Evolutionary conservation across 2,113 vertebrate species (phyloP), one percentile per base, ranked within the genome.

Genomic region (Pterocles burchelli): DNA sequence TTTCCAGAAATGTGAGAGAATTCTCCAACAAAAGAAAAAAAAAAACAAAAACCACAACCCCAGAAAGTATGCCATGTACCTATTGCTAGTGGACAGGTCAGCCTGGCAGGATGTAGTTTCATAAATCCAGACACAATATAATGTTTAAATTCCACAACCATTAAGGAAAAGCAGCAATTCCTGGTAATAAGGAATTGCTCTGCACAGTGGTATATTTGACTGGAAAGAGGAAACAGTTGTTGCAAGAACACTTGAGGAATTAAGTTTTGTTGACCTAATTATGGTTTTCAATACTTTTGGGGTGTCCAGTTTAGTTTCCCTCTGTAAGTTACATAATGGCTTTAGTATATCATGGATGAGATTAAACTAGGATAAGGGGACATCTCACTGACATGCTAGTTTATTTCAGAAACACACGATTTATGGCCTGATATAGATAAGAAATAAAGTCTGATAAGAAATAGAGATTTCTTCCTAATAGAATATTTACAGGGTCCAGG

Each of bases 401-500:
- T 92, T 88, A 48, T 71, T 84, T 81, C 88, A 46, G 48, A 36
- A 88, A 33, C 29, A 75, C 63, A 90, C 1, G 0, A 92, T 88
- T 86, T 93, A 90, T 92, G 75, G 63, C 8, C 85, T 71, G 72
- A 92, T 71, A 34, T 4, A 94, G 90, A 62, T 66, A 80, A 76
- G 71, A 95, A 88, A 94, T 76, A 65, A 12, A 62, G 67, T 46
- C 67, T 59, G 76, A 89, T 94, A 80, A 76, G 55, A 92, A 70
- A 70, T 13, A 88, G 41, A 90, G 46, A 90, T 92, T 88, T 94
- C 57, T 22, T 76, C 52, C 63, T 72, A 93, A 85, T 65, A 85
- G 78, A 89, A 65, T 93, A 93, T 95, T 92, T 93, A 92, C 43
- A 67, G 68, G 59, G 75, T 88, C 54, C 41, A 84, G 79, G 55